Evolutionary conservation across 2,888 invertebrate species (phyloP), one percentile per base, ranked within the genome.

Genomic region (Aelia acuminata): DNA sequence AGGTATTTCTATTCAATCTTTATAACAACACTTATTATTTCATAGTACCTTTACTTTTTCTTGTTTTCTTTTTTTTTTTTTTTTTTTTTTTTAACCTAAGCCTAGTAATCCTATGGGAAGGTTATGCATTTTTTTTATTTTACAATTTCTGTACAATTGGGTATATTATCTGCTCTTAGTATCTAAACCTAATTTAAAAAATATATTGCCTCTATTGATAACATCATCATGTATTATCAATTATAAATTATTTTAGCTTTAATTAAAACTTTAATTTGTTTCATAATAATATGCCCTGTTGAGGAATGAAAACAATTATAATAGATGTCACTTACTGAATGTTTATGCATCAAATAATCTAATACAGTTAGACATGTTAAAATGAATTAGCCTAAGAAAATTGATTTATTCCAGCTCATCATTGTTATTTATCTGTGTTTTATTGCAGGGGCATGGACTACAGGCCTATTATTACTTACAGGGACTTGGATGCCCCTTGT

Each of bases 401-500:
- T n/a, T n/a, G n/a, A n/a, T n/a, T n/a, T n/a, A n/a, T 57, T 57
- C 26, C 26, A 57, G 15, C 53, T 10, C 57, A 57, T 53, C n/a
- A 53, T 53, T n/a, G n/a, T n/a, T 11, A 53, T n/a, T 53, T 53
- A n/a, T 53, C 53, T 53, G n/a, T 57, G 57, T 87, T 48, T 87
- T 84, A 43, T 87, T 87, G 35, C 84, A 87, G 87, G 26, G 87
- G 87, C 63, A 95, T 94, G 92, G 97, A 97, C 92, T 96, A 96
- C 94, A 95, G 97, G 92, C 96, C 97, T 91, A 95, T 97, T 92
- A 96, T 97, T 92, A 97, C 97, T 94, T 98, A 98, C 94, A 94
- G 97, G 92, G 98, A 98, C 94, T 94, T 98, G 94, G 98, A 98
- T 93, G 97, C 97, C 91, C 97, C 97, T 90, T 95, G 97, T 93